Conservation (phyloP, 2,888 invertebrate species). For the Lasius platythorax region DNA sequence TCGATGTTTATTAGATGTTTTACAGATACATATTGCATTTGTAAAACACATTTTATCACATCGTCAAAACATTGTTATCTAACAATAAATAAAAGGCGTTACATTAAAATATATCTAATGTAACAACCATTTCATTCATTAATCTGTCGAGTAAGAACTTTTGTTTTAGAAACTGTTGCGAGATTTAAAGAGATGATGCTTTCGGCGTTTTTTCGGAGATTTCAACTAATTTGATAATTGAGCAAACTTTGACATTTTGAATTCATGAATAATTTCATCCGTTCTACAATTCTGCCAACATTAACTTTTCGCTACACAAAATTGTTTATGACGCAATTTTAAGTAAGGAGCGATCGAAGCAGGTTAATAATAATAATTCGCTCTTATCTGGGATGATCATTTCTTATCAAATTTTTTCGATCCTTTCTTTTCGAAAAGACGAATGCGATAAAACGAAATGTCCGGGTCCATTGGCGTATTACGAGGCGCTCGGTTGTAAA, state of each 20-base stretch:
- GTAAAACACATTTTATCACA: neutral
- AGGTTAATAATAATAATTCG: neutral
- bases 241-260: neutral
- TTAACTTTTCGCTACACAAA: neutral
- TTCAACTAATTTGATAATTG: neutral
- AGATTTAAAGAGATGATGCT: neutral
- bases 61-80: neutral
- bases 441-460: slow-evolving; percentile 74
- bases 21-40: neutral
- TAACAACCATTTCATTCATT: neutral
- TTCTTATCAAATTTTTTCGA: neutral
- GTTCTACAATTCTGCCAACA: neutral
- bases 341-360: no score
- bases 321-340: neutral
- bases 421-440: slow-evolving; percentile 36
- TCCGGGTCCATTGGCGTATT: slow-evolving; percentile 76
- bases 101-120: neutral
- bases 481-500: slow-evolving; percentile 74
- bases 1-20: neutral
- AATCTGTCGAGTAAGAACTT: neutral
- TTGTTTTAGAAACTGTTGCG: neutral
- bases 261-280: neutral
- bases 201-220: neutral
- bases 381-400: neutral
- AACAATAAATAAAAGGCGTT: neutral